phyloP scores from a whole-genome alignment of 2,797 vertebrate genomes.

The Ambastaia sidthimunki region DNA sequence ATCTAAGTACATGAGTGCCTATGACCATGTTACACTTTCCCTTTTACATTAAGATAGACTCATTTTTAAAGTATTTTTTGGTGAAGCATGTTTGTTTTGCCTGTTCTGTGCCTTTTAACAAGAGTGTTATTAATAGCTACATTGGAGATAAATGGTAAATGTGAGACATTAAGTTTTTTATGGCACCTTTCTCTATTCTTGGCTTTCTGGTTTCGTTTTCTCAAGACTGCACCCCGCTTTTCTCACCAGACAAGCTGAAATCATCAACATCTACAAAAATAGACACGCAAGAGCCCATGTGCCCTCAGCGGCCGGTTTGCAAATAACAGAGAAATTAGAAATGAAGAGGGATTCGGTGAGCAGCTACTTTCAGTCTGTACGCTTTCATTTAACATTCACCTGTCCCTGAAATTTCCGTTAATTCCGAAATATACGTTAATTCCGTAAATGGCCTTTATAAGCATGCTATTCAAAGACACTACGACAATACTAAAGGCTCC shows the following conservation, averaged over 20 bases:
- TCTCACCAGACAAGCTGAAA: slow-evolving; percentile 64
- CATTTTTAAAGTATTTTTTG: slow-evolving; percentile 24
- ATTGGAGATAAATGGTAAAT: slow-evolving; percentile 66
- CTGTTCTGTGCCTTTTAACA: slow-evolving; percentile 45
- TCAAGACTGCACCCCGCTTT: slow-evolving; percentile 67
- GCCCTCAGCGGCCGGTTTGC: slow-evolving; percentile 68
- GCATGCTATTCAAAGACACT: background rate
- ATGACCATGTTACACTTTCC: slow-evolving; percentile 26
- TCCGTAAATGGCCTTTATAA: background rate
- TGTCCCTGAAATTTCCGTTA: background rate
- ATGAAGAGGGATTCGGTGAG: slow-evolving; percentile 17
- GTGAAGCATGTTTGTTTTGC: slow-evolving; percentile 50
- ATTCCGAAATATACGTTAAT: background rate
- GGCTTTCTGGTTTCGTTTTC: slow-evolving; percentile 59
- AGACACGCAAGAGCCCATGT: slow-evolving; percentile 66
- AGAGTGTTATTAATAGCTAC: slow-evolving; percentile 48
- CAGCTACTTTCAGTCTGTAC: background rate
- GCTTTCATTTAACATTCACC: background rate
- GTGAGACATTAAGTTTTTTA: slow-evolving; percentile 54
- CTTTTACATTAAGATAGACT: slow-evolving; percentile 2
- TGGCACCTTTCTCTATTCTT: slow-evolving; percentile 70
- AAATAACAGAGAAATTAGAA: slow-evolving; percentile 43
- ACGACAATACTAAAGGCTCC: slow-evolving; percentile 1
- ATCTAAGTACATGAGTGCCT: slow-evolving; percentile 51
- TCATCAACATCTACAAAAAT: slow-evolving; percentile 74